phyloP scores from a whole-genome alignment of 2,888 invertebrate genomes.

The Amphipyra berbera region DNA sequence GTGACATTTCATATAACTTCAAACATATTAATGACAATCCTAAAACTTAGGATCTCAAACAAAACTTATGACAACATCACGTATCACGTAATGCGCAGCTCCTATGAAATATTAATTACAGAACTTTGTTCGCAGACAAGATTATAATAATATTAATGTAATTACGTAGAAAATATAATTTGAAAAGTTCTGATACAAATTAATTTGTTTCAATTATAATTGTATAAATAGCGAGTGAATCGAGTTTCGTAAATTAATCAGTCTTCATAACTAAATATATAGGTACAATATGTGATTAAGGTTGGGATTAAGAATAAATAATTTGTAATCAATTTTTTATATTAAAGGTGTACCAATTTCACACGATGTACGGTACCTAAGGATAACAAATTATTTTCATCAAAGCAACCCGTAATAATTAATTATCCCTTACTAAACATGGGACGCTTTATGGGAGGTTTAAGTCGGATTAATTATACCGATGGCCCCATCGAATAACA shows the following conservation, averaged over 20 bases:
- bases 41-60: neutral
- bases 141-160: conserved; percentile 1
- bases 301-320: neutral
- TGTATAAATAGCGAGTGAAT: neutral
- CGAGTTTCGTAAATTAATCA: neutral
- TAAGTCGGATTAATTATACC: too few relatives aligned
- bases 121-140: conserved; percentile 1
- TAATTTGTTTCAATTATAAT: neutral
- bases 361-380: too few relatives aligned
- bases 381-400: too few relatives aligned
- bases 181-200: conserved; percentile 3
- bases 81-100: neutral
- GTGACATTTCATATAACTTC: neutral
- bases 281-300: neutral
- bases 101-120: conserved; percentile 13
- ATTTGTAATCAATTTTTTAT: too few relatives aligned
- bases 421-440: too few relatives aligned
- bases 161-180: conserved; percentile 1
- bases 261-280: neutral
- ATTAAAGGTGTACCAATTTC: too few relatives aligned
- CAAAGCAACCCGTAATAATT: too few relatives aligned
- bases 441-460: too few relatives aligned
- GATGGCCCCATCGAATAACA: too few relatives aligned
- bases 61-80: neutral
- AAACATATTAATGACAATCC: neutral